A percentile compares a stretch with the other conserved stretches of the same genome.
Conservation (phyloP, 2,797 vertebrate genomes). For the Arvicola amphibius region DNA sequence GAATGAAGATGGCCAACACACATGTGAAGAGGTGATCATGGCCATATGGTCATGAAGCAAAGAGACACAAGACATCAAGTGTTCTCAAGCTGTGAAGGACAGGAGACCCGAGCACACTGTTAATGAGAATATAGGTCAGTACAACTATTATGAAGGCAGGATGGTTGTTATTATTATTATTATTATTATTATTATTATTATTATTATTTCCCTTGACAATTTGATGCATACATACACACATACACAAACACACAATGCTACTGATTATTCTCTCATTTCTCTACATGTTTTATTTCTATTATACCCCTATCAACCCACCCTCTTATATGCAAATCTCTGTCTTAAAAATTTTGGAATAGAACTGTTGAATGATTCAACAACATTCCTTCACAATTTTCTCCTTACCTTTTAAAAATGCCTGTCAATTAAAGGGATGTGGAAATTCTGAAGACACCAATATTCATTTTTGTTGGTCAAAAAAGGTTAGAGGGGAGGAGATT, state of each 20-base stretch:
- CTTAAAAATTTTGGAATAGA: neutral
- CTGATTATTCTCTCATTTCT: neutral
- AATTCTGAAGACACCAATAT: neutral
- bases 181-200: neutral
- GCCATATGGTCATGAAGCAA: neutral
- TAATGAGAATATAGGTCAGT: neutral
- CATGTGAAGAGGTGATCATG: neutral
- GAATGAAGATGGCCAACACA: neutral
- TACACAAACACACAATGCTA: neutral
- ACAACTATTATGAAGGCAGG: neutral
- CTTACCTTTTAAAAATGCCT: conserved; percentile 6
- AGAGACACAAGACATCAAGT: neutral
- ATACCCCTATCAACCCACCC: neutral
- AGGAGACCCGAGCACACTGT: too few relatives aligned
- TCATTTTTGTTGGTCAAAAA: conserved; percentile 29
- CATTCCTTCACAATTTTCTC: neutral
- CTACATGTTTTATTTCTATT: neutral
- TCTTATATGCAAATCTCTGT: neutral
- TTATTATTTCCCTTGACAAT: too few relatives aligned
- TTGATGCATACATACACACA: neutral
- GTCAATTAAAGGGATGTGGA: neutral
- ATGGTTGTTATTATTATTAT: neutral
- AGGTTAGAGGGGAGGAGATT: neutral
- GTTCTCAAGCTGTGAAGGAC: neutral
- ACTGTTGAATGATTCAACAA: neutral